Percentiles rank a stretch among this genome's conserved stretches.
Conservation (phyloP, 2,888 invertebrate genomes). For the Zygothrica quintamaculata region DNA sequence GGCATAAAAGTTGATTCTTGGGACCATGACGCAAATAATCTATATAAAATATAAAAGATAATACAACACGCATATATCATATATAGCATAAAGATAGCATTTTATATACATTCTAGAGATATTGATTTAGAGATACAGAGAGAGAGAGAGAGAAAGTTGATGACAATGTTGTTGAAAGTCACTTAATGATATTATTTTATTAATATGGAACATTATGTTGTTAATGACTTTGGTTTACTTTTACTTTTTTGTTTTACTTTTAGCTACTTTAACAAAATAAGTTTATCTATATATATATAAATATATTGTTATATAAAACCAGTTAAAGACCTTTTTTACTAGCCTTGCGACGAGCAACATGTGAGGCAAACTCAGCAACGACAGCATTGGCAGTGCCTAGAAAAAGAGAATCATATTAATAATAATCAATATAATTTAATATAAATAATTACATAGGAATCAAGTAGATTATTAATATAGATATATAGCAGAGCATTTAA, state of each 20-base stretch:
- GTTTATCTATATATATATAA: constrained; percentile 5
- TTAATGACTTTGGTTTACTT: constrained; percentile 1
- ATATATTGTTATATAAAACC: too few relatives aligned
- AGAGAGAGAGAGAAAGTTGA: constrained; percentile 27
- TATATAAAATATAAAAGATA: constrained; percentile 23
- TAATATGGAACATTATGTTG: constrained; percentile 26
- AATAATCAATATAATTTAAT: constrained; percentile 8
- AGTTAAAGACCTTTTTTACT: constrained; percentile 49
- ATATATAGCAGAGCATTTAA: constrained; percentile 26
- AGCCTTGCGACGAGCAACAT: background rate
- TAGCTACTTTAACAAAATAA: constrained; percentile 26
- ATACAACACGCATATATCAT: constrained; percentile 37
- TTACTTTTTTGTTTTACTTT: too few relatives aligned
- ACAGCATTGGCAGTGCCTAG: constrained; percentile 45
- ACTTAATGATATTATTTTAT: constrained; percentile 21
- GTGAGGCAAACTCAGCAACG: constrained; percentile 13
- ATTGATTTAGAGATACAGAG: constrained; percentile 13
- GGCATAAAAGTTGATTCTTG: constrained; percentile 77
- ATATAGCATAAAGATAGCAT: constrained; percentile 2
- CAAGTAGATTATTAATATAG: background rate
- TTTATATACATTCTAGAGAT: background rate
- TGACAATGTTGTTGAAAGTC: constrained; percentile 1
- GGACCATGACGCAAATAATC: constrained; percentile 57
- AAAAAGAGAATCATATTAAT: constrained; percentile 77
- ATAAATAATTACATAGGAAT: background rate